These are phyloP conservation scores for Crotalus tigris DNA, from an alignment of 2,113 vertebrate genomes.

Conservation along the genomic window DNA sequence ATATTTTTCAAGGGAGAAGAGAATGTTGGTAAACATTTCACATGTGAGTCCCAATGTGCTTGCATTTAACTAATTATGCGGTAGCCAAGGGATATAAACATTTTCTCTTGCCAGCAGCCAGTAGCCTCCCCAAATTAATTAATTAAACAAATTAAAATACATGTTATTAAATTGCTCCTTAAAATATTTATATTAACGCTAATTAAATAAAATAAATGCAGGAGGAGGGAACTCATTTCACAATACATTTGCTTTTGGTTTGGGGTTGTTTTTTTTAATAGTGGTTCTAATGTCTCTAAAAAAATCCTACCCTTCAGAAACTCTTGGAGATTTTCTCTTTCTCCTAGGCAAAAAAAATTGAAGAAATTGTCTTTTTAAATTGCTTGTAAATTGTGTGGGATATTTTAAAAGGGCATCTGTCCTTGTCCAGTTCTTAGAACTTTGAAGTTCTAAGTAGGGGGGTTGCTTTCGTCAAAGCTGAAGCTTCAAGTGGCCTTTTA, in stretches of 20 bases:
- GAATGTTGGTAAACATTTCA: not conserved
- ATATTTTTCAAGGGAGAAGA: not conserved
- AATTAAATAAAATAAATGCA: not conserved
- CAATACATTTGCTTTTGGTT: not conserved
- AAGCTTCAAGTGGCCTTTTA: not conserved
- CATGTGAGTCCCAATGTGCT: not conserved
- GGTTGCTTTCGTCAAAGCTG: not conserved
- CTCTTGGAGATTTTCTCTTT: not conserved
- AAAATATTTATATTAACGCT: not conserved
- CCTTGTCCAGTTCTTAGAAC: too few species aligned
- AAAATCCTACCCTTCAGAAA: not conserved
- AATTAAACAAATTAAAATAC: not conserved
- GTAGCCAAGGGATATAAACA: not conserved
- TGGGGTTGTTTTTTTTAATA: not conserved
- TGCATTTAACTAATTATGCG: not conserved
- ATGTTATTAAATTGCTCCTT: not conserved
- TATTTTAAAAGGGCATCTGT: not conserved
- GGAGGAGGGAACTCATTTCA: not conserved
- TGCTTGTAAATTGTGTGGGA: not conserved
- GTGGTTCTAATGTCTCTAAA: not conserved
- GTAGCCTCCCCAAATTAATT: not conserved
- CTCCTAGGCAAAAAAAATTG: not conserved
- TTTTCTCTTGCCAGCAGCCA: not conserved
- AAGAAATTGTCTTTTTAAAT: not conserved
- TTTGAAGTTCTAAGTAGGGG: too few species aligned